Evolutionary conservation across 30 jellyfish, hydroid and myxozoan genomes (phyloP).

Genomic region (Catostylus mosaicus): DNA sequence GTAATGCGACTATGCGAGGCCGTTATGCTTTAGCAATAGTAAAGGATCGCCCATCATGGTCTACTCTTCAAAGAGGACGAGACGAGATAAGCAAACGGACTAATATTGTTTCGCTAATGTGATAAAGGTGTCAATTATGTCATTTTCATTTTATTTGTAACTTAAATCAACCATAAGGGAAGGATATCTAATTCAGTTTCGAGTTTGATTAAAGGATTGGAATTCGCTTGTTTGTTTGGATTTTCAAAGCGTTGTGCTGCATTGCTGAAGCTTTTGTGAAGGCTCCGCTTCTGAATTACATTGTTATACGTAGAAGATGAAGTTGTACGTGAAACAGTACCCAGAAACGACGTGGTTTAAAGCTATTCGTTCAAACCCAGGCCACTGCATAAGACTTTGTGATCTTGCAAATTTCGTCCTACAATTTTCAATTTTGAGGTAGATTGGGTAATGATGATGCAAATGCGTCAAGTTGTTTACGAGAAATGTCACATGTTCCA

Average conservation of each 20-base stretch:
- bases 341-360: too few species aligned
- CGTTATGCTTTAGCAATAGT: neutral
- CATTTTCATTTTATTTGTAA: neutral
- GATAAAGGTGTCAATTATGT: slow-evolving; percentile 4
- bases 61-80: neutral
- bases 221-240: neutral
- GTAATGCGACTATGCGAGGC: neutral
- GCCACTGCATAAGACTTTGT: too few species aligned
- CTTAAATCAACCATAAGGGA: neutral
- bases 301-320: too few species aligned
- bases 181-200: neutral
- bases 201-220: neutral
- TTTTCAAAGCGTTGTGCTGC: too few species aligned
- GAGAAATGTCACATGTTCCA: too few species aligned
- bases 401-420: neutral
- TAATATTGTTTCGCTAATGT: neutral
- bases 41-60: neutral
- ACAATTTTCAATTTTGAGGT: neutral
- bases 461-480: too few species aligned
- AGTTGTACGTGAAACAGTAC: too few species aligned
- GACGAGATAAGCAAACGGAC: slow-evolving; percentile 2
- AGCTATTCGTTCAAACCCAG: too few species aligned
- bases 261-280: too few species aligned
- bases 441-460: neutral
- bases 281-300: too few species aligned